Conservation (phyloP, 92 coral and sea anemone genomes). For the Parazoanthus darwini region DNA sequence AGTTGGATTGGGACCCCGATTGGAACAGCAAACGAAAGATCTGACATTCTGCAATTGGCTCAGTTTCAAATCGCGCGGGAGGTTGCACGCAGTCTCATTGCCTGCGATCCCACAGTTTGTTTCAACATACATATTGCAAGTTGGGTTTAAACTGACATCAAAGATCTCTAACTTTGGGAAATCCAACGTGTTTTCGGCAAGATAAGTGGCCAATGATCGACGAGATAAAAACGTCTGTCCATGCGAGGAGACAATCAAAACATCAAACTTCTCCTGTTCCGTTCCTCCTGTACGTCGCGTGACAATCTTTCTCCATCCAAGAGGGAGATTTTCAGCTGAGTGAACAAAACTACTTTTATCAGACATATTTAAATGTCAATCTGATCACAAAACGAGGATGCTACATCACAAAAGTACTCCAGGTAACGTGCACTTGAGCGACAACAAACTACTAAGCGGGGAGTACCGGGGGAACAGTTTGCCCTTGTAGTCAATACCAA, state of each 20-base stretch:
- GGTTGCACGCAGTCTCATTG: not conserved
- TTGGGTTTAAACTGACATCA: conserved; percentile 17
- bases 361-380: not conserved
- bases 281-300: conserved; percentile 62
- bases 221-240: conserved; percentile 75
- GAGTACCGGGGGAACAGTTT: not conserved
- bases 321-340: conserved; percentile 37
- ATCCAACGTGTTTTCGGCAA: conserved; percentile 33
- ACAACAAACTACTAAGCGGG: not conserved
- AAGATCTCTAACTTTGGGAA: conserved; percentile 32
- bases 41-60: not conserved
- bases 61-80: conserved; percentile 11
- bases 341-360: conserved; percentile 5
- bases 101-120: not conserved
- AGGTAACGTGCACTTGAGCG: not conserved
- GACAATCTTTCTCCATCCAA: conserved; percentile 73
- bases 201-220: conserved; percentile 51
- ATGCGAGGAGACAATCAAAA: conserved; percentile 70
- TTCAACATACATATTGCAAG: conserved; percentile 5
- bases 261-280: conserved; percentile 69
- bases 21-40: not conserved
- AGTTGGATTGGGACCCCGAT: not conserved
- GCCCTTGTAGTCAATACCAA: not conserved
- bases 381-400: not conserved
- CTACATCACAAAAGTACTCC: no score